Evolutionary conservation across 2,113 vertebrate species (phyloP).

Genomic region (Notothenia coriiceps): DNA sequence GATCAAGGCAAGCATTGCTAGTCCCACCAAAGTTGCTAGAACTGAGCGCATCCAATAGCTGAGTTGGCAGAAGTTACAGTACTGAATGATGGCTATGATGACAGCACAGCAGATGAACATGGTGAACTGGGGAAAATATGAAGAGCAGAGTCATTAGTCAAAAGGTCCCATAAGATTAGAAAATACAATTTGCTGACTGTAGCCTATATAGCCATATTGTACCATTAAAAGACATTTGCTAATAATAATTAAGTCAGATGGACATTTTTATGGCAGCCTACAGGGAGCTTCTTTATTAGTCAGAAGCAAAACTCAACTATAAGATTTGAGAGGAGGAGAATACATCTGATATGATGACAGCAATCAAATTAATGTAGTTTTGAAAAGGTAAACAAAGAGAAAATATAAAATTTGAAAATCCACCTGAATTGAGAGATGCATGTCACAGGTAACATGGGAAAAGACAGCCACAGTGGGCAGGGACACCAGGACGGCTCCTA

Average conservation of each 20-base stretch:
- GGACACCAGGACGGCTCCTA: conserved; percentile 93
- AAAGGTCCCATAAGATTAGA: not conserved
- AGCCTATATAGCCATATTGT: not conserved
- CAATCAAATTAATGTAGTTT: not conserved
- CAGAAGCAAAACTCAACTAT: not conserved
- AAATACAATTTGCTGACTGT: not conserved
- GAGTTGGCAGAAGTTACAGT: conserved; percentile 99
- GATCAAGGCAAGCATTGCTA: conserved; percentile 88
- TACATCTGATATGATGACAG: not conserved
- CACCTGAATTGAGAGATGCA: conserved; percentile 82
- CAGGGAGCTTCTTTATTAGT: not conserved
- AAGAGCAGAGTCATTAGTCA: not conserved
- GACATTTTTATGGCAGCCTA: not conserved
- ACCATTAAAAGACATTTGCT: not conserved
- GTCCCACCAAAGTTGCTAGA: conserved; percentile 90
- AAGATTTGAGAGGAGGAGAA: too few species aligned
- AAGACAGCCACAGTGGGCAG: conserved; percentile 93
- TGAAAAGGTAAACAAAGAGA: not conserved
- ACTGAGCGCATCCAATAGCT: conserved; percentile 98
- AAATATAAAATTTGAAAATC: not conserved
- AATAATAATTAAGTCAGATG: not conserved
- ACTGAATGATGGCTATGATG: conserved; percentile 94
- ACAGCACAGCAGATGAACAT: conserved; percentile 92
- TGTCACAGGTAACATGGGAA: conserved; percentile 90
- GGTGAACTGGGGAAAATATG: conserved; percentile 84